phyloP scores from a whole-genome alignment of 2,888 invertebrate genomes.

The Apamea monoglypha region DNA sequence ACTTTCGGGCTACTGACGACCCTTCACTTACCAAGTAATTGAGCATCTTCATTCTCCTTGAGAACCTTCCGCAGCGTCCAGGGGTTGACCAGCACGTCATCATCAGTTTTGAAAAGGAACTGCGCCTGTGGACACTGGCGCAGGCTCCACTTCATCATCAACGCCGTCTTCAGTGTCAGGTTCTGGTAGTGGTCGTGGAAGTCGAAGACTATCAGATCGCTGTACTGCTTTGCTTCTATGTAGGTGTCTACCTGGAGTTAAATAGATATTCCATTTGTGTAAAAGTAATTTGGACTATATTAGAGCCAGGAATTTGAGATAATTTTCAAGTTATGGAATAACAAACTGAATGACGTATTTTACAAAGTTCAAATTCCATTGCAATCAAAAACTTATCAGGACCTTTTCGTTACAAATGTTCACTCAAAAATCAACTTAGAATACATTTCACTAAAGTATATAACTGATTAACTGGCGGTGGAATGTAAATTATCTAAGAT shows the following conservation, averaged over 20 bases:
- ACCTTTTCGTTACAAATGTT: neutral
- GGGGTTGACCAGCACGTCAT: slow-evolving; percentile 91
- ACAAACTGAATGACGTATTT: neutral
- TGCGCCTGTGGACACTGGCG: slow-evolving; percentile 87
- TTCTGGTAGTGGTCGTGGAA: slow-evolving; percentile 92
- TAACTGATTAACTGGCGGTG: too few species aligned
- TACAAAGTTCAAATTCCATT: neutral
- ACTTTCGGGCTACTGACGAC: neutral
- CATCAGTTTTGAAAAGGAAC: slow-evolving; percentile 91
- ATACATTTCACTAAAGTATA: too few species aligned
- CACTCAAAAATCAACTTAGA: too few species aligned
- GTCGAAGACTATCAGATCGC: slow-evolving; percentile 91
- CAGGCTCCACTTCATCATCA: slow-evolving; percentile 91
- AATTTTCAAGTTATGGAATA: neutral
- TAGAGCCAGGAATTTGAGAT: neutral
- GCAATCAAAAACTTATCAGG: neutral
- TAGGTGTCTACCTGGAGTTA: slow-evolving; percentile 79
- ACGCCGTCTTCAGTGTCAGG: slow-evolving; percentile 92
- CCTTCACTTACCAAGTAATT: slow-evolving; percentile 85
- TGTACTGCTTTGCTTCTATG: slow-evolving; percentile 87
- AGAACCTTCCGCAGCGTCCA: slow-evolving; percentile 81
- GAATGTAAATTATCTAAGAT: too few species aligned
- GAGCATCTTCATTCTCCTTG: slow-evolving; percentile 71
- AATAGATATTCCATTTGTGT: neutral
- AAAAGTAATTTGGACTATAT: neutral